phyloP scores from a whole-genome alignment of 2,888 invertebrate species.

The Periphyllus acericola region DNA sequence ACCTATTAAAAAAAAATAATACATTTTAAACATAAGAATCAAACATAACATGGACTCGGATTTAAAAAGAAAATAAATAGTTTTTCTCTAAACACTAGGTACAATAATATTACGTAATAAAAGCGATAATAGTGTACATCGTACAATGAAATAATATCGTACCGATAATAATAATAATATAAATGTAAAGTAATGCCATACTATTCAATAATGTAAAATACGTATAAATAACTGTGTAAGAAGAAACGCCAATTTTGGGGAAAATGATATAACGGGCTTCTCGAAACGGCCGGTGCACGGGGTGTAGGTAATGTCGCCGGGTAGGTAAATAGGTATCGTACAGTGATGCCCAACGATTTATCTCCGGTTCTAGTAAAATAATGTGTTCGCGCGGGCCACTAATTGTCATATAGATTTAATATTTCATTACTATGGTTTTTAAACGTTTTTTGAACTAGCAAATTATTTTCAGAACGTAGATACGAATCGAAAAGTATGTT shows the following conservation, averaged over 20 bases:
- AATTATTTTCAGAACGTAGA: too few species aligned
- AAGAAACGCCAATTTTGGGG: not conserved
- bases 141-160: not conserved
- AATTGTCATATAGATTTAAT: too few species aligned
- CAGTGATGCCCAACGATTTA: too few species aligned
- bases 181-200: not conserved
- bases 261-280: too few species aligned
- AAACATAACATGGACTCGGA: conserved; percentile 40
- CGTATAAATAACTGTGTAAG: not conserved
- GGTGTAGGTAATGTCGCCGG: too few species aligned
- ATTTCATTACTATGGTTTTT: too few species aligned
- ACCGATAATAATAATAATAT: not conserved
- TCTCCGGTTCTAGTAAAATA: too few species aligned
- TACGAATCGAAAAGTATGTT: too few species aligned
- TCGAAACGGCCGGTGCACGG: too few species aligned
- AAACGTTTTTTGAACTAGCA: too few species aligned
- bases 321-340: too few species aligned
- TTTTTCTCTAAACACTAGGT: not conserved
- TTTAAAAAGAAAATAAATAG: not conserved
- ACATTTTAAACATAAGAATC: conserved; percentile 33
- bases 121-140: not conserved
- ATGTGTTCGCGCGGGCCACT: too few species aligned
- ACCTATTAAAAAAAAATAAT: not conserved
- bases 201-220: not conserved
- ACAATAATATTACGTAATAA: not conserved